Base-by-base conservation (phyloP, 2,113 vertebrate genomes). In the Tretioscincus oriximinensis region DNA sequence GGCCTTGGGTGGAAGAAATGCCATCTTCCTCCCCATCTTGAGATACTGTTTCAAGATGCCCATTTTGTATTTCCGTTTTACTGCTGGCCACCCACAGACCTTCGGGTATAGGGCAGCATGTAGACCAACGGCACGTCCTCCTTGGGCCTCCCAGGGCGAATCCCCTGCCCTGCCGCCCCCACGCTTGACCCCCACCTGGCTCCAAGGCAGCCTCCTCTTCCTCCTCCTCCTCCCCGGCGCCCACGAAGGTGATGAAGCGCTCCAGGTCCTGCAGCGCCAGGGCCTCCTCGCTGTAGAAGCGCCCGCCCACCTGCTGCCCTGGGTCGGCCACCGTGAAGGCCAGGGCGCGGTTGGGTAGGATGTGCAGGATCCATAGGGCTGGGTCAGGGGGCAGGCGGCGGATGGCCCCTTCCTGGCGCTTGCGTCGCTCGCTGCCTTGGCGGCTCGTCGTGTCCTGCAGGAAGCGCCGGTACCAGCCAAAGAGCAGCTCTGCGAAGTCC, bases 331-430 rank as follows among this genome's bases (percentile, higher is more conserved):
- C 88, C 63, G 84, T 85, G 87, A 58, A 84, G 61, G 68, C 86
- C 88, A 76, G 81, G 77, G 5, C 82, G 85, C 29, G 49, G 75
- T 94, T 94, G 60, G 86, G 87, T 71, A 94, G 68, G 58, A 92
- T 81, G 1, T 94, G 93, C 3, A 94, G 81, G 60, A 92, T 88
- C 93, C 93, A 94, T 3, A 90, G 88, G 60, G 85, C 86, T 1
- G 87, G 81, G 24, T 92, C 91, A 9, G 86, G 83, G 18, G 92
- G 93, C 76, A 93, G 84, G 29, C 73, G 84, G 47, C 87, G 84
- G 81, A 94, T 77, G 61, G 81, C 84, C 18, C 81, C 73, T 65
- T 94, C 93, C 85, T 88, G 85, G 70, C 80, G 82, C 45, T 78
- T 79, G 73, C 82, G 86, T 26, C 70, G 78, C 20, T 83, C 88